A percentile compares a stretch with the other conserved stretches of the same genome.
Conservation (phyloP, 35 echinoderm and acorn worm genomes). For the Apostichopus japonicus region DNA sequence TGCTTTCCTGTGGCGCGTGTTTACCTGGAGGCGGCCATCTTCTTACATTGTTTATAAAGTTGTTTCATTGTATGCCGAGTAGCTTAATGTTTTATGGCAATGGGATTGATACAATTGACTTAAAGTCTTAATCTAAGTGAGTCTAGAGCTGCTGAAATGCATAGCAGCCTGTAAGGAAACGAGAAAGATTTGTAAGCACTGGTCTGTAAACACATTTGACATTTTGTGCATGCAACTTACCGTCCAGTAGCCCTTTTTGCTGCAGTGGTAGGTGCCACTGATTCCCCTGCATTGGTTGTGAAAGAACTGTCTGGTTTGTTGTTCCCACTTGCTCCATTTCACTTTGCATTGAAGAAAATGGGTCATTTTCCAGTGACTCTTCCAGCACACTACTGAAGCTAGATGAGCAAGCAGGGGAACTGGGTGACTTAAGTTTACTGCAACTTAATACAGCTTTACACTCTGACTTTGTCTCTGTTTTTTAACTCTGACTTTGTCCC, state of each 20-base stretch:
- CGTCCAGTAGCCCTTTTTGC: not conserved
- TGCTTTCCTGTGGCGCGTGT: too few relatives aligned
- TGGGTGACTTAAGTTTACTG: not conserved
- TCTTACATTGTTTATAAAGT: too few relatives aligned
- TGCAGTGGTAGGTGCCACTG: not conserved
- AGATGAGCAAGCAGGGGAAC: not conserved
- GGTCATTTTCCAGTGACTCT: not conserved
- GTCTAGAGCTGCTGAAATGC: too few relatives aligned
- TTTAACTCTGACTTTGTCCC: not conserved
- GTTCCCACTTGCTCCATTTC: not conserved
- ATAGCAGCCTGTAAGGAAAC: too few relatives aligned
- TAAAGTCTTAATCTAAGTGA: too few relatives aligned
- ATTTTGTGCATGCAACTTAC: not conserved
- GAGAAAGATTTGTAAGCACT: not conserved
- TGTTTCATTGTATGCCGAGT: too few relatives aligned
- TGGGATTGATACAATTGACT: too few relatives aligned
- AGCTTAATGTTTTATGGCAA: too few relatives aligned
- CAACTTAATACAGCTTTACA: slow-evolving; percentile 3
- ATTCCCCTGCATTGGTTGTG: not conserved
- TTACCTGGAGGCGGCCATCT: too few relatives aligned
- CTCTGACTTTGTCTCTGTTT: not conserved
- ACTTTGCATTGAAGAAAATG: not conserved
- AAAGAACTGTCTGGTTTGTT: not conserved
- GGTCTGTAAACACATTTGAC: not conserved
- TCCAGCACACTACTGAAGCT: not conserved